Base-by-base conservation (phyloP, 2,797 vertebrate species). In the Novumbra hubbsi region DNA sequence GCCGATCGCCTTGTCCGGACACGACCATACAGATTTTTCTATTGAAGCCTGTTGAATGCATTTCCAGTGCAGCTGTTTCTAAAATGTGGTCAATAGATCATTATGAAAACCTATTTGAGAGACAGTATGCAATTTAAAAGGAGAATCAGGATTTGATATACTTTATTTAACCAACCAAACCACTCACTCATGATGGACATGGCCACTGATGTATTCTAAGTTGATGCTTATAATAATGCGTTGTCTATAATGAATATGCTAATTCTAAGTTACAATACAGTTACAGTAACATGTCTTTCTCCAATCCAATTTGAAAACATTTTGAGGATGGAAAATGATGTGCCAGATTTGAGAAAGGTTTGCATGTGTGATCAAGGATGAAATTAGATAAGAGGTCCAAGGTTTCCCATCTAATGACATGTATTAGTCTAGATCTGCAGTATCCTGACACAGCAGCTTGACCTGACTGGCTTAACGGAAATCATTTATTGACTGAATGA, bases 21-120 rank as follows among this genome's bases (percentile, higher is more conserved):
- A n/a, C n/a, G n/a, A n/a, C n/a, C n/a, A n/a, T 52, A 2, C 32
- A 32, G 2, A 2, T 32, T 32, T 32, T 52, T 52, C 50, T 52
- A 9, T 17, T 52, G 50, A 52, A 52, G 50, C 19, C 73, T 41
- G 6, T 80, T 83, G 73, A 76, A 45, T 72, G 60, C 76, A 52
- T 77, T 71, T 73, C 49, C 34, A 60, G 2, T 71, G 24, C 34
- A 63, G 3, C 27, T 16, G 68, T 52, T 62, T 79, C 76, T 55
- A 0, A 78, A 70, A 71, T 78, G 75, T 82, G 80, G 72, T 81
- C 73, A 69, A 65, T 81, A 72, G 28, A 70, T 78, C 38, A 45
- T 65, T 87, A 21, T 70, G 32, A 84, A 76, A 82, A 78, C 60
- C 2, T 0, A 4, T 0, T 4, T 24, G 48, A 68, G 38, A 21